Conservation (phyloP, 2,113 vertebrate species). For the Sceloporus undulatus region DNA sequence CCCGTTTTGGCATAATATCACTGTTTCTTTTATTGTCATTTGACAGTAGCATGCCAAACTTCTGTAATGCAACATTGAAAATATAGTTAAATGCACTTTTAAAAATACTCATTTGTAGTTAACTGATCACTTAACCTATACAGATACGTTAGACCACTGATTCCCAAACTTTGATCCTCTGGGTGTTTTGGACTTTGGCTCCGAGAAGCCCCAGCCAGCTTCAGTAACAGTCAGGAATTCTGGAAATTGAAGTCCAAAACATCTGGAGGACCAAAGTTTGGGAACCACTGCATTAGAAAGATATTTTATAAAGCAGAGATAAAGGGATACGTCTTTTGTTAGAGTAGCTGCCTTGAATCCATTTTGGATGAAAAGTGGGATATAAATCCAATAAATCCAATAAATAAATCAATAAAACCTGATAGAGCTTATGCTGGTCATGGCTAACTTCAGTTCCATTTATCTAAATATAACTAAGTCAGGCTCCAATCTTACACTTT, state of each 20-base stretch:
- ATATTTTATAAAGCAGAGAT: too few relatives aligned
- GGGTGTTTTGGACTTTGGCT: too few relatives aligned
- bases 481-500: neutral
- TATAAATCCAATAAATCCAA: too few relatives aligned
- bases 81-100: neutral
- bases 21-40: neutral
- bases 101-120: neutral
- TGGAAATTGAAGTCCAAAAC: too few relatives aligned
- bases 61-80: neutral
- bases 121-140: too few relatives aligned
- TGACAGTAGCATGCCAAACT: neutral
- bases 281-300: too few relatives aligned
- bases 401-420: too few relatives aligned
- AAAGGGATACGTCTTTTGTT: neutral
- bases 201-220: too few relatives aligned
- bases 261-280: too few relatives aligned
- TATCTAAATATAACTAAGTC: neutral
- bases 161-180: too few relatives aligned
- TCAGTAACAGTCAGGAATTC: too few relatives aligned
- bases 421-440: neutral
- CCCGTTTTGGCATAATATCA: neutral
- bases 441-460: neutral
- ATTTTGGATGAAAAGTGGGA: neutral
- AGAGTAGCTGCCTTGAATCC: neutral
- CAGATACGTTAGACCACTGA: too few relatives aligned